These are phyloP conservation scores for Drosophila trapezifrons DNA, from an alignment of 1,140 invertebrate species.

Conservation along the genomic window DNA sequence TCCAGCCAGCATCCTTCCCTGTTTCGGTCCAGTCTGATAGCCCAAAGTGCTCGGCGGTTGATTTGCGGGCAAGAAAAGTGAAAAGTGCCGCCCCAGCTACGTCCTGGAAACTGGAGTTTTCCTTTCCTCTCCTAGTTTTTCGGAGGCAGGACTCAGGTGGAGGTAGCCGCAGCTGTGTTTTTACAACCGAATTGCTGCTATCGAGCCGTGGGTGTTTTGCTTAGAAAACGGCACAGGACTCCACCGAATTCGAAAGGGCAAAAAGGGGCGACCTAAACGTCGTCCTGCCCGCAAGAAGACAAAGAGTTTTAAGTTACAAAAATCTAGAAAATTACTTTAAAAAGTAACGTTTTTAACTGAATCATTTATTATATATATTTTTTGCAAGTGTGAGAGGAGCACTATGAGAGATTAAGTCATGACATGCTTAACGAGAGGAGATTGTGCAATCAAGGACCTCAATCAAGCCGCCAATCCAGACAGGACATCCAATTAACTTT, in stretches of 20 bases:
- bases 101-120: slow-evolving; percentile 3
- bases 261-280: neutral
- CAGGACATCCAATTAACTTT: slow-evolving; percentile 31
- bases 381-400: neutral
- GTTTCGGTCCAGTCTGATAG: slow-evolving; percentile 36
- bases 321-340: neutral
- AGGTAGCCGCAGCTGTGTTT: slow-evolving; percentile 40
- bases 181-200: slow-evolving; percentile 48
- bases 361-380: neutral
- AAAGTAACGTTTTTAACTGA: neutral
- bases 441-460: slow-evolving; percentile 21
- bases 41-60: slow-evolving; percentile 49
- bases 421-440: slow-evolving; percentile 19
- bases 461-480: slow-evolving; percentile 24
- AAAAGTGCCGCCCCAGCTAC: slow-evolving; percentile 17
- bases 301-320: too few relatives aligned
- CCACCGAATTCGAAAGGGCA: neutral
- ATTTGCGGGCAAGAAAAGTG: slow-evolving; percentile 53
- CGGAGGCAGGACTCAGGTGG: slow-evolving; percentile 1
- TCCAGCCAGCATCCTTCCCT: slow-evolving; percentile 3
- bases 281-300: too few relatives aligned
- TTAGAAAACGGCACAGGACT: slow-evolving; percentile 27
- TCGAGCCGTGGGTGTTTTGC: slow-evolving; percentile 37
- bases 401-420: slow-evolving; percentile 10
- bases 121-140: slow-evolving; percentile 2